Evolutionary conservation across 1,140 invertebrate species (phyloP), one percentile per base, ranked within the genome.

Genomic region (Drosophila grimshawi): DNA sequence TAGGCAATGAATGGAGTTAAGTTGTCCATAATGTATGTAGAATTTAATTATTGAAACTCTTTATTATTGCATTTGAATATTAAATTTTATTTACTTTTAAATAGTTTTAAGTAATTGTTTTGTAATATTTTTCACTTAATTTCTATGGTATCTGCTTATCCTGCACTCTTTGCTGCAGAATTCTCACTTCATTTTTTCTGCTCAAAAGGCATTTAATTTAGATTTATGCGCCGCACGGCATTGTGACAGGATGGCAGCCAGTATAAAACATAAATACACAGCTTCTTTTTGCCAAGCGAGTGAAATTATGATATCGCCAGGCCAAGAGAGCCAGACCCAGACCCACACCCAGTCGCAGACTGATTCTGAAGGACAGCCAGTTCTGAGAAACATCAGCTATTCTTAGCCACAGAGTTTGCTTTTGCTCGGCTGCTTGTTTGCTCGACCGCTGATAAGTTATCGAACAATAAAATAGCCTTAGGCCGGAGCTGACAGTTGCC

Each of bases 121-220:
- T 10, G 2, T 39, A 8, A 39, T 39, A 3, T 39, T 8, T 39
- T 27, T 46, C 11, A 5, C 11, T 43, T n/a, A 5, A 0, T 46
- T 19, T 46, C 0, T 4, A 32, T 32, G 4, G 32, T 60, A 60
- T 6, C 57, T 35, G 2, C 11, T 6, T 48, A 32, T 52, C 55
- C 43, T 8, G 43, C 37, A 27, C 19, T 29, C 43, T 7, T 5
- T 32, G 32, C 2, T 7, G 33, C 6, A 4, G n/a, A 30, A 10
- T 8, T 48, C 32, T 49, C 51, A 43, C n/a, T 35, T 48, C 11
- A 6, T 49, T 8, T 33, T 61, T 51, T 72, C 59, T 43, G 80
- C 77, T 83, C 83, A 83, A 71, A 76, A 59, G 86, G 81, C 86
- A 90, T 89, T 89, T 89, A 89, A 89, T 89, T 89, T 89, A 89